A percentile compares a stretch with the other conserved stretches of the same genome.
Conservation (phyloP, 2,888 invertebrate genomes). For the Heliconius aoede region DNA sequence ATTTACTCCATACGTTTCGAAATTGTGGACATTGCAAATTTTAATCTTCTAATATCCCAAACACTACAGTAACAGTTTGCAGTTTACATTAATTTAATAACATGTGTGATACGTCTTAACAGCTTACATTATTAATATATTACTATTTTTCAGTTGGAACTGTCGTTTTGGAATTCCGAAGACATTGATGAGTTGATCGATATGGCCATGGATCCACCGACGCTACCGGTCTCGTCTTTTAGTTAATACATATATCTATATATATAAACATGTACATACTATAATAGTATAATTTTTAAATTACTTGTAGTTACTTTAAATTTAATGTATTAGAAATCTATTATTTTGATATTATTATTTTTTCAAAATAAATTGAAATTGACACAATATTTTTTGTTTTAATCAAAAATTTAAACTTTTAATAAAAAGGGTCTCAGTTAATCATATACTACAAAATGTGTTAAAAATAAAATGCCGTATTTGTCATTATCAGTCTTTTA, state of each 20-base stretch:
- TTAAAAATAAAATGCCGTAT: constrained; percentile 6
- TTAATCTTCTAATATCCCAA: too few relatives aligned
- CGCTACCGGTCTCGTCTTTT: constrained; percentile 55
- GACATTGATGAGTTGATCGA: constrained; percentile 80
- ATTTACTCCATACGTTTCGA: too few relatives aligned
- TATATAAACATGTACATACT: constrained; percentile 27
- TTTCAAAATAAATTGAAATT: constrained; percentile 49
- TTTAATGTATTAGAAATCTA: constrained; percentile 47
- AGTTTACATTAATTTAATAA: too few relatives aligned
- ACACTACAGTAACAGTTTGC: too few relatives aligned
- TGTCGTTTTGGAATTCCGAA: constrained; percentile 77
- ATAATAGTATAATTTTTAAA: constrained; percentile 31
- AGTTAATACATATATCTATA: constrained; percentile 46
- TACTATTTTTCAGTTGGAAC: constrained; percentile 65
- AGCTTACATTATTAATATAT: not conserved
- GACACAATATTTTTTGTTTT: not conserved
- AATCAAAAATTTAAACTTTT: not conserved
- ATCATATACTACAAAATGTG: not conserved
- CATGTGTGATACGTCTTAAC: too few relatives aligned
- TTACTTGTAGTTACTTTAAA: constrained; percentile 27
- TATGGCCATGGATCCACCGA: constrained; percentile 74
- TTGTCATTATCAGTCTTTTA: constrained; percentile 41
- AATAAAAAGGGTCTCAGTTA: not conserved
- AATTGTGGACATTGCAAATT: too few relatives aligned
- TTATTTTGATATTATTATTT: constrained; percentile 52